Conservation (phyloP, 2,888 invertebrate species). For the Seira sanloemensis region DNA sequence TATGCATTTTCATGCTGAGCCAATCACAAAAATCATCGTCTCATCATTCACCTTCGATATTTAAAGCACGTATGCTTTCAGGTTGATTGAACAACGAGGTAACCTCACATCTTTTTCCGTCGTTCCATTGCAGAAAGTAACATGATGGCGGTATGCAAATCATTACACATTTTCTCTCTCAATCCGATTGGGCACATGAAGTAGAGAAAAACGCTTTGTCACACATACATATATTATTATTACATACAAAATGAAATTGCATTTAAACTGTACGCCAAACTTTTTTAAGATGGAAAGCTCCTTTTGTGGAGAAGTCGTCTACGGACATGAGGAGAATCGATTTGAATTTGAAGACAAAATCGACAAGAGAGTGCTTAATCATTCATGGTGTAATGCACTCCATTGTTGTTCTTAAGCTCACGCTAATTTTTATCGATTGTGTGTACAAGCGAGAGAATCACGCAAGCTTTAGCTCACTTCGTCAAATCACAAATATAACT, state of each 20-base stretch:
- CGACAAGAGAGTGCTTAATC: constrained; percentile 52
- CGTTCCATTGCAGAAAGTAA: neutral
- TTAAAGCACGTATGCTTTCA: constrained; percentile 24
- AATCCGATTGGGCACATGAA: neutral
- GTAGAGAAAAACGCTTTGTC: neutral
- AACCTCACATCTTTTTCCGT: constrained; percentile 21
- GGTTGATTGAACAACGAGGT: constrained; percentile 56
- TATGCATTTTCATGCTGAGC: constrained; percentile 2
- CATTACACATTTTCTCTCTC: no score
- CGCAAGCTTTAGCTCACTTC: no score
- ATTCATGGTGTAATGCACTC: constrained; percentile 43
- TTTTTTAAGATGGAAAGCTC: no score
- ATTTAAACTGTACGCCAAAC: no score
- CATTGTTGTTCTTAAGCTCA: constrained; percentile 41
- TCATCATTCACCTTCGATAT: constrained; percentile 23
- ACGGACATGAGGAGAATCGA: neutral
- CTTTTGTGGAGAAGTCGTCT: no score
- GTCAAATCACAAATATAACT: no score
- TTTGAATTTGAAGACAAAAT: constrained; percentile 11
- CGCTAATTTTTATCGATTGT: constrained; percentile 39
- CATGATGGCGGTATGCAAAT: neutral
- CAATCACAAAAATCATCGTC: constrained; percentile 21
- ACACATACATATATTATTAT: neutral
- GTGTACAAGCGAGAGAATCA: no score
- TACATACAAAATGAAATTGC: no score